A percentile compares a stretch with the other conserved stretches of the same genome.
These are phyloP conservation scores for Podarcis muralis DNA, from an alignment of 2,113 vertebrate genomes.

Conservation along the genomic window DNA sequence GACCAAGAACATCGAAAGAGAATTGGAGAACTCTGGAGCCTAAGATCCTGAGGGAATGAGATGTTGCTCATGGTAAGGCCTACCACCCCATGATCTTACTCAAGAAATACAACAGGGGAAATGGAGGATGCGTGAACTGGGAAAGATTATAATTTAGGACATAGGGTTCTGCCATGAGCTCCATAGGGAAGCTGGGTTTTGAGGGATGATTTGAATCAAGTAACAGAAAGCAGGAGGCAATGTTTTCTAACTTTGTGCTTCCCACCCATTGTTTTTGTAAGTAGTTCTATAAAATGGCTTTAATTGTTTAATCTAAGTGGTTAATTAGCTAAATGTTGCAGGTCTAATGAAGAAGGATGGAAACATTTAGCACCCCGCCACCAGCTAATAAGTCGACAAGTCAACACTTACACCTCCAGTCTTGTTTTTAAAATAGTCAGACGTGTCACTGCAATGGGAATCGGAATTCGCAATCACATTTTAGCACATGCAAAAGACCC, in stretches of 20 bases:
- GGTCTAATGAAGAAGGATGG: not conserved
- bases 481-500: not conserved
- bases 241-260: too few relatives aligned
- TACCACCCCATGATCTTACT: not conserved
- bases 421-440: not conserved
- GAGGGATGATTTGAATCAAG: not conserved
- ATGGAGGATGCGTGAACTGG: not conserved
- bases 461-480: conserved; percentile 4
- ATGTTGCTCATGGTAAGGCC: not conserved
- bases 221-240: not conserved
- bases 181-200: not conserved
- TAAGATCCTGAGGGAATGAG: not conserved
- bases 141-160: not conserved
- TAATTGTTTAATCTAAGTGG: not conserved
- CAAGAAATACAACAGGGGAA: not conserved
- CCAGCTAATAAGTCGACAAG: not conserved
- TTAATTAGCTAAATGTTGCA: not conserved
- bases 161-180: not conserved
- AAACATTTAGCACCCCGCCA: not conserved
- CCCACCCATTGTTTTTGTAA: not conserved
- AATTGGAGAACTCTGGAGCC: too few relatives aligned
- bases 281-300: not conserved
- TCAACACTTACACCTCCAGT: not conserved
- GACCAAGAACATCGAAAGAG: too few relatives aligned
- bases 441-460: not conserved